These are phyloP conservation scores for Atta colombica DNA, from an alignment of 1,140 invertebrate genomes.

Conservation along the genomic window DNA sequence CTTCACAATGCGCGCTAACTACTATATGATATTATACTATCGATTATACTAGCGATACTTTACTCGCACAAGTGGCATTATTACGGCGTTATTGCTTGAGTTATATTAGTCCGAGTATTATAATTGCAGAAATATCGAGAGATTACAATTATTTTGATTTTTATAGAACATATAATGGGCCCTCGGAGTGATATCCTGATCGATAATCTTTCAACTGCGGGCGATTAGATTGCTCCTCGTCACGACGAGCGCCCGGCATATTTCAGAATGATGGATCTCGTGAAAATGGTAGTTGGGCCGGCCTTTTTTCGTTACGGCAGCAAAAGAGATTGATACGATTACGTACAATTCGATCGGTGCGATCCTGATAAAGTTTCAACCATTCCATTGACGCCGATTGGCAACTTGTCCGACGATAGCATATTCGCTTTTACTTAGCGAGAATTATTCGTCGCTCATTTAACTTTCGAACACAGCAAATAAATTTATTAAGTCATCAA, in stretches of 20 bases:
- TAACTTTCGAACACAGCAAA: too few species aligned
- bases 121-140: not conserved
- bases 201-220: conserved; percentile 45
- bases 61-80: not conserved
- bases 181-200: conserved; percentile 13
- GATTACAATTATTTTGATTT: conserved; percentile 26
- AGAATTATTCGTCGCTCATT: not conserved
- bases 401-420: conserved; percentile 30
- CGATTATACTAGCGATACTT: conserved; percentile 11
- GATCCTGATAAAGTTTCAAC: conserved; percentile 36
- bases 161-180: not conserved
- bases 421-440: not conserved
- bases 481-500: too few species aligned
- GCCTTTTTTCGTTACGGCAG: conserved; percentile 45
- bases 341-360: conserved; percentile 42
- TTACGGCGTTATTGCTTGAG: not conserved
- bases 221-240: conserved; percentile 54
- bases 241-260: conserved; percentile 31
- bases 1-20: not conserved
- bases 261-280: conserved; percentile 60
- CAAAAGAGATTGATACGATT: conserved; percentile 61
- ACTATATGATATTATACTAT: not conserved
- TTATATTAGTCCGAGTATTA: conserved; percentile 1
- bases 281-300: conserved; percentile 33
- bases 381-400: conserved; percentile 27